These are phyloP conservation scores for Patella depressa DNA, from an alignment of 2,888 invertebrate genomes.

Conservation along the genomic window DNA sequence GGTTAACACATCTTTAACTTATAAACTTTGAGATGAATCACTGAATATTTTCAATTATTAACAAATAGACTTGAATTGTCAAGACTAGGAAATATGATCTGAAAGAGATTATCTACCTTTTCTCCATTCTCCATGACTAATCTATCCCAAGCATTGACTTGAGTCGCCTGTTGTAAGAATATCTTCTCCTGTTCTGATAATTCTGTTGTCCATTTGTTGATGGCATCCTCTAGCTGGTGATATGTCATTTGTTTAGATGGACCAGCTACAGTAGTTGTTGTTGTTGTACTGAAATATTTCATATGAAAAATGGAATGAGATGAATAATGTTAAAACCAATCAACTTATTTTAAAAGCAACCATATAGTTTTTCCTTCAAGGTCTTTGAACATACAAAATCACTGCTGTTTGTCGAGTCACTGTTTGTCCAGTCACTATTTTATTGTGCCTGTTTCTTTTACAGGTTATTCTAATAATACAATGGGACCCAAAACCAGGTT, in stretches of 20 bases:
- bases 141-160: conserved; percentile 96
- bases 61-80: too few relatives aligned
- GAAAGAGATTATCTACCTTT: conserved; percentile 75
- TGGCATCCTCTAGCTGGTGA: conserved; percentile 88
- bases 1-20: too few relatives aligned
- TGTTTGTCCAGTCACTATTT: too few relatives aligned
- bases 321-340: too few relatives aligned
- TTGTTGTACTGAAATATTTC: conserved; percentile 35
- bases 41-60: too few relatives aligned
- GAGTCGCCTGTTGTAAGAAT: conserved; percentile 93
- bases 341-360: conserved; percentile 17
- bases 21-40: too few relatives aligned
- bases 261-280: conserved; percentile 26
- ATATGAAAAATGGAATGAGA: background rate
- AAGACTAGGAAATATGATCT: too few relatives aligned
- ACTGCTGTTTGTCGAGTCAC: too few relatives aligned
- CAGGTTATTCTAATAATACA: too few relatives aligned
- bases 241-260: conserved; percentile 77
- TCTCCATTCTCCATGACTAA: conserved; percentile 91
- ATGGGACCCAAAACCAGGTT: too few relatives aligned
- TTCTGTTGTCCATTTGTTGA: conserved; percentile 94
- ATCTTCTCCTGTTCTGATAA: conserved; percentile 92
- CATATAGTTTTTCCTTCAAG: background rate
- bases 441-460: too few relatives aligned
- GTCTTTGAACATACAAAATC: too few relatives aligned